Base-by-base conservation (phyloP, 2,113 vertebrate genomes). In the Micromys minutus region DNA sequence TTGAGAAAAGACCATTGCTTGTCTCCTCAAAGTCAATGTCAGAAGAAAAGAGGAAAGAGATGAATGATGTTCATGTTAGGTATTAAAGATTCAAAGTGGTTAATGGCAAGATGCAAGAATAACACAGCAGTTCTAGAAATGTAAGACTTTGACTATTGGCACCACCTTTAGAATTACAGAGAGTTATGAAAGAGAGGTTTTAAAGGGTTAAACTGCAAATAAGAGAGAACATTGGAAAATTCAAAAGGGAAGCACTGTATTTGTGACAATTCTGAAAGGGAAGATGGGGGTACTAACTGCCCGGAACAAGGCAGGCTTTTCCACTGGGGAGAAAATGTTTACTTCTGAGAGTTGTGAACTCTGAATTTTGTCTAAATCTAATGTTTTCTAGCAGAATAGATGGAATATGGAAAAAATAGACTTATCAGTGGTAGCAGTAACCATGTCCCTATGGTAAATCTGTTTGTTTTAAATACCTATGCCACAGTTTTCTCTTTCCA, bases 131-230 rank as follows among this genome's bases (percentile, higher is more conserved):
- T 31, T 69, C 89, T 26, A 7, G 63, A 93, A 67, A 74, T 45
- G 3, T 31, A 47, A 42, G 67, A n/a, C 12, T 17, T 42, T 65
- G 39, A 71, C 34, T 0, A 0, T 61, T 36, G 57, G 61, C 21
- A 36, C 34, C 42, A 31, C 17, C 45, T 59, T 89, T 55, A 91
- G 75, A 84, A 90, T 90, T 57, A 71, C 22, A 75, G 89, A 95
- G 75, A 67, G 47, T 42, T 45, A 34, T 2, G 15, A 69, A 50
- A 90, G 85, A 92, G 29, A 57, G 2, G 2, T 16, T 42, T 50
- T 67, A 29, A 95, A 72, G 50, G 7, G 29, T 5, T 34, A 88
- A 71, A 76, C 11, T 36, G 45, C 24, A 26, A 7, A 52, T 59
- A 26, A 16, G 26, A 42, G 63, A 52, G 22, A 79, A 77, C 76